Evolutionary conservation across 2,113 vertebrate species (phyloP).

Genomic region (Numida meleagris): DNA sequence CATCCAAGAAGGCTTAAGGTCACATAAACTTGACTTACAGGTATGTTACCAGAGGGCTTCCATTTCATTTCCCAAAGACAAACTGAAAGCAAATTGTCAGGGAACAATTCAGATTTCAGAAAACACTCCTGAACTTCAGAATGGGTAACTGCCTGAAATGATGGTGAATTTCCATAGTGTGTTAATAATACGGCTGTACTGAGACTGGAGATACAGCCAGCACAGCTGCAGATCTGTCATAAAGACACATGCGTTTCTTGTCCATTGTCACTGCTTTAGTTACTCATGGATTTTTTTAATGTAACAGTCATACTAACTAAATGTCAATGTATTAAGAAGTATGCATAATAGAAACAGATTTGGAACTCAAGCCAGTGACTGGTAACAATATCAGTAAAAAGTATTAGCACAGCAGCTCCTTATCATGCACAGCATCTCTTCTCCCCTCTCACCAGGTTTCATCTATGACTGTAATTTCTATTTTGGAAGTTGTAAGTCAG

Average conservation of each 20-base stretch:
- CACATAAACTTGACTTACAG: background rate
- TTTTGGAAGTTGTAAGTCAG: constrained; percentile 26
- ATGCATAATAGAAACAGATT: background rate
- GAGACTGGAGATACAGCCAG: background rate
- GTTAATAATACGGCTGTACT: background rate
- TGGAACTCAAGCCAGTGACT: background rate
- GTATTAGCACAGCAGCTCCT: background rate
- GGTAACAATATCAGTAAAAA: background rate
- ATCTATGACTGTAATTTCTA: constrained; percentile 20
- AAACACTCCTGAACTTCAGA: background rate
- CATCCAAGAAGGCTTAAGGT: background rate
- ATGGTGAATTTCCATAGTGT: background rate
- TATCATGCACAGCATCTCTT: background rate
- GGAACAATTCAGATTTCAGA: background rate
- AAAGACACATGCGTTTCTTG: background rate
- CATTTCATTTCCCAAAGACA: background rate
- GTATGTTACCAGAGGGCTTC: background rate
- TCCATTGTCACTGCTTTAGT: background rate
- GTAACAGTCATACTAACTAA: background rate
- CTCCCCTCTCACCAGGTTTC: background rate
- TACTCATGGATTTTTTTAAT: background rate
- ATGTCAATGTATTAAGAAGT: background rate
- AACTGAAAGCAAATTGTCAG: background rate
- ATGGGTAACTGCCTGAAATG: background rate
- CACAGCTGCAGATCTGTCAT: background rate